Evolutionary conservation across 2,113 vertebrate genomes (phyloP).

Genomic region (Lynx canadensis): DNA sequence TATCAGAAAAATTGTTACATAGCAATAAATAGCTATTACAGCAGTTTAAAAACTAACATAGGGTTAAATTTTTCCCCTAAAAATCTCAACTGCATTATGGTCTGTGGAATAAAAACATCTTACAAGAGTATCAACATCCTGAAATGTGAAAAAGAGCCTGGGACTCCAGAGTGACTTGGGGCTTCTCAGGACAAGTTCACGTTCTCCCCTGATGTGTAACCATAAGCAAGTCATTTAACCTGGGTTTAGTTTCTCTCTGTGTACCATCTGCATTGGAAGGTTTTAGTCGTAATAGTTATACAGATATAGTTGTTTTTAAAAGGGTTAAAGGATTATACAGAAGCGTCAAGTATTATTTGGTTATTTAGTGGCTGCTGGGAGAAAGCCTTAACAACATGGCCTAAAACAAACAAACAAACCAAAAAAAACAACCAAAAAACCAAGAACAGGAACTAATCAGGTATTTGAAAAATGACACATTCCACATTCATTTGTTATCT

Average conservation of each 20-base stretch:
- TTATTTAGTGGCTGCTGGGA: conserved; percentile 16
- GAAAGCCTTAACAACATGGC: conserved; percentile 2
- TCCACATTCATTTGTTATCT: conserved; percentile 34
- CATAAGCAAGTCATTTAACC: background rate
- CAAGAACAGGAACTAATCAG: background rate
- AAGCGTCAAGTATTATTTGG: background rate
- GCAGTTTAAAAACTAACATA: background rate
- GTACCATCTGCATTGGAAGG: background rate
- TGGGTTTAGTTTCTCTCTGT: background rate
- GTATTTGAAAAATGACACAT: conserved; percentile 43
- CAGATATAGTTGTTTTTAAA: background rate
- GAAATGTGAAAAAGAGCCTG: background rate
- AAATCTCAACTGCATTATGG: background rate
- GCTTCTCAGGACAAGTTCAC: background rate
- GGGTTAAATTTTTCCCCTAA: background rate
- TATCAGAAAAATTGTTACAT: background rate
- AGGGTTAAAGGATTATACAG: background rate
- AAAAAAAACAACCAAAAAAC: background rate
- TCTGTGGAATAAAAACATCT: conserved; percentile 16
- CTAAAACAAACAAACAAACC: background rate
- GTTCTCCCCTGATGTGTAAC: background rate
- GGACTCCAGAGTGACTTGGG: accelerated
- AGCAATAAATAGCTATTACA: background rate
- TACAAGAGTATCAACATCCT: background rate
- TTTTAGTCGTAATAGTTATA: background rate